A percentile compares a stretch with the other conserved stretches of the same genome.
Evolutionary conservation across 2,113 vertebrate genomes (phyloP).

Genomic region (Micronycteris hirsuta): DNA sequence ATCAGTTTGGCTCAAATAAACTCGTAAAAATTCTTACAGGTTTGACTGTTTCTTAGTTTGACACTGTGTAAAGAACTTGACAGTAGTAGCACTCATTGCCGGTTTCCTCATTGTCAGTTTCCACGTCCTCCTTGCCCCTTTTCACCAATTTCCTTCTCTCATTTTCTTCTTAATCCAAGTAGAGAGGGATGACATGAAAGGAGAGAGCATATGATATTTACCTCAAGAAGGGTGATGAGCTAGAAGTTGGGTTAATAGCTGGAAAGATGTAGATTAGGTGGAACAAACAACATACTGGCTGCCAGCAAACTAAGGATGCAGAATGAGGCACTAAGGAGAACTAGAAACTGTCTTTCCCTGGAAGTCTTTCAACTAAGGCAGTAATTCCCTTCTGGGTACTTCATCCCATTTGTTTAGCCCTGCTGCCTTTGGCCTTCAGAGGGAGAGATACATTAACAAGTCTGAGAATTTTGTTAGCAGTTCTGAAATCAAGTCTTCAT

Average conservation of each 20-base stretch:
- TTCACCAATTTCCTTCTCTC: background rate
- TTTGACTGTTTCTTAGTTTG: no score
- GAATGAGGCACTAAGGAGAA: background rate
- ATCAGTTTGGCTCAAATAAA: no score
- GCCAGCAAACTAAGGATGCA: background rate
- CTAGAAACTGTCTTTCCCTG: background rate
- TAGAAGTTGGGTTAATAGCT: background rate
- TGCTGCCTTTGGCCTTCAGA: slow-evolving; percentile 35
- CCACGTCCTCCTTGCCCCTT: background rate
- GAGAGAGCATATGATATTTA: background rate
- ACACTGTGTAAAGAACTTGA: background rate
- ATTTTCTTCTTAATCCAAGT: background rate
- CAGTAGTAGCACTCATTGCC: background rate
- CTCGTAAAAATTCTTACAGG: no score
- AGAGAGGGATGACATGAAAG: background rate
- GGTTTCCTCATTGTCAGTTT: background rate
- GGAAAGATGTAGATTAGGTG: background rate
- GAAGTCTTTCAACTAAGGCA: slow-evolving; percentile 4
- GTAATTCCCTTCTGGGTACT: background rate
- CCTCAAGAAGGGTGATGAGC: background rate
- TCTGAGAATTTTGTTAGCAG: slow-evolving; percentile 13
- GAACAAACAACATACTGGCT: background rate
- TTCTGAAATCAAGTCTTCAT: slow-evolving; percentile 44
- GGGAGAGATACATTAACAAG: slow-evolving; percentile 21
- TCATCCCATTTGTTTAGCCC: background rate